Base-by-base conservation (phyloP, 1,140 invertebrate species). In the Cataglyphis hispanica region DNA sequence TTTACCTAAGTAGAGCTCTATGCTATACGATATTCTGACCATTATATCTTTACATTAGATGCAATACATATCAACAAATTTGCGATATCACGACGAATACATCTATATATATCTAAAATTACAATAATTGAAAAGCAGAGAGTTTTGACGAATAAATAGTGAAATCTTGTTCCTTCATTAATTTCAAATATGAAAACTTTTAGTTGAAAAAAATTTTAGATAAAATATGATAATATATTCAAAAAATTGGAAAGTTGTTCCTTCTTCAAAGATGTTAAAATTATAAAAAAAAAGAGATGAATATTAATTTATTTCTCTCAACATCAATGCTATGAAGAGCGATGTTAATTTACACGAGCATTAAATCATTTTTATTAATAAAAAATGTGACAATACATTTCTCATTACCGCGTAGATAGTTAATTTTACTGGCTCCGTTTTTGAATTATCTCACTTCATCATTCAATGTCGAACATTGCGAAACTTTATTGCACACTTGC, bases 1-100 rank as follows among this genome's bases (percentile, higher is more conserved):
- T 76, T 85, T 90, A 85, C 40, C 80, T 89, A 86, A 75, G 13
- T 43, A n/a, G 8, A 34, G 3, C 46, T 19, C n/a, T 74, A 22
- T 58, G 16, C 8, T 70, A 70, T 7, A 16, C 27, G 13, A 70
- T 22, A 27, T 7, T 40, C n/a, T 31, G 10, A 5, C 5, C 8
- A 27, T 19, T 70, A 53, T 70, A 53, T 25, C 69, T 7, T 70
- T 31, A 31, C 27, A 31, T 31, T 22, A 58, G 31, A 25, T 40
- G 56, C 31, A 37, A 5, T 50, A 74, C 37, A 74, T 25, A 58
- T 19, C 4, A 60, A 7, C 13, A 25, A 7, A 43, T 40, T n/a
- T 13, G 37, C n/a, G n/a, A 67, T 58, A 60, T 74, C 46, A 19
- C 34, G 53, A 10, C 13, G 19, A 72, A 56, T 19, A n/a, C 25